These are phyloP conservation scores for Leptosomus discolor DNA, from an alignment of 2,113 vertebrate genomes.

Conservation along the genomic window DNA sequence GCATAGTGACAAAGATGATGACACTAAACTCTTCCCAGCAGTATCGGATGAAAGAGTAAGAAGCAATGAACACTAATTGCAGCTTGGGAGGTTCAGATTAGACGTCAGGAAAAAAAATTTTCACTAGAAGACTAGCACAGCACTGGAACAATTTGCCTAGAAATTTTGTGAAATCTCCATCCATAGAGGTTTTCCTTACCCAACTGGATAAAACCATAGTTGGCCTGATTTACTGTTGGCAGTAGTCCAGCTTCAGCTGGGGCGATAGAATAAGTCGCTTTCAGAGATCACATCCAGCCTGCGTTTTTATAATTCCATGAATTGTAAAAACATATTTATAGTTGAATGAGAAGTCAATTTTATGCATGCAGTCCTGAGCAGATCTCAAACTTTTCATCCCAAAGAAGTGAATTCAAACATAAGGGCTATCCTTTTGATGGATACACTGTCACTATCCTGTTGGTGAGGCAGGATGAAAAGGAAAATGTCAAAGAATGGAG, in stretches of 20 bases:
- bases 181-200: background rate
- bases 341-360: background rate
- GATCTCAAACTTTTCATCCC: background rate
- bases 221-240: background rate
- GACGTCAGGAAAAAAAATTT: background rate
- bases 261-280: background rate
- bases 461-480: background rate
- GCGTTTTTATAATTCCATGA: background rate
- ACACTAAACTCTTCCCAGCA: background rate
- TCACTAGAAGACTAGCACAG: background rate
- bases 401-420: background rate
- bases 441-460: background rate
- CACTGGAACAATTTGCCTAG: background rate
- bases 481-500: background rate
- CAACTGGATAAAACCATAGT: background rate
- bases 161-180: background rate
- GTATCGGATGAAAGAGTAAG: background rate
- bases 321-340: background rate
- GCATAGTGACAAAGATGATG: background rate
- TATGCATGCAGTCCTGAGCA: background rate
- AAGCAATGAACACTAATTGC: background rate
- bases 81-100: background rate
- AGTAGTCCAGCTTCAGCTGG: background rate
- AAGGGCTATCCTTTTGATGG: background rate
- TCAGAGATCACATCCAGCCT: background rate